Conservation (phyloP, 2,797 vertebrate species). For the Propithecus deckenii region DNA sequence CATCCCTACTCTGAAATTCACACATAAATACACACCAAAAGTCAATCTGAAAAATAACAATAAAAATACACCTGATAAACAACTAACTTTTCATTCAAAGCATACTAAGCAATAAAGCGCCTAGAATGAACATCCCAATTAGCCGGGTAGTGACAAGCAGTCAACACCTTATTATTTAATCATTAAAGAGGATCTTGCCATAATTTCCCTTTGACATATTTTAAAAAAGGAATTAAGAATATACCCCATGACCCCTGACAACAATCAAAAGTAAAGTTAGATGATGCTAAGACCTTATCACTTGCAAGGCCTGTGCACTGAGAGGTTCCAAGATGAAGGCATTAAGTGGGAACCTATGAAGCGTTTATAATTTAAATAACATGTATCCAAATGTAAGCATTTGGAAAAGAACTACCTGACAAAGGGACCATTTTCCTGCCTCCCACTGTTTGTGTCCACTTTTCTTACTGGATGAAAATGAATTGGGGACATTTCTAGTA, state of each 20-base stretch:
- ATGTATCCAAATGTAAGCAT: slow-evolving; percentile 4
- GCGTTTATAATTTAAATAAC: slow-evolving; percentile 57
- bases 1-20: slow-evolving; percentile 31
- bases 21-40: slow-evolving; percentile 32
- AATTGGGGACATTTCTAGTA: slow-evolving; percentile 28
- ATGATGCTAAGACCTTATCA: not conserved
- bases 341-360: slow-evolving; percentile 27
- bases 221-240: slow-evolving; percentile 61
- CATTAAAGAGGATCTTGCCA: slow-evolving; percentile 76
- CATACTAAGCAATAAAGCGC: slow-evolving; percentile 60
- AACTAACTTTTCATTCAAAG: slow-evolving; percentile 63
- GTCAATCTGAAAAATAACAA: slow-evolving; percentile 52
- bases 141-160: slow-evolving; percentile 78
- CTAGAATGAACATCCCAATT: slow-evolving; percentile 77
- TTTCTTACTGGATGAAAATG: slow-evolving; percentile 23
- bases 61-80: slow-evolving; percentile 58
- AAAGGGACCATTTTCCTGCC: not conserved
- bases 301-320: not conserved
- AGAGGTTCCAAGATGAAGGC: slow-evolving; percentile 15
- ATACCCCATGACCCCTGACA: slow-evolving; percentile 45
- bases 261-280: slow-evolving; percentile 47
- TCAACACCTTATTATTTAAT: slow-evolving; percentile 83
- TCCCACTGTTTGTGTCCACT: not conserved
- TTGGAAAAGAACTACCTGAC: slow-evolving; percentile 46
- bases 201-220: slow-evolving; percentile 72